Base-by-base conservation (phyloP, 2,888 invertebrate genomes). In the Sceliomorpha sp. region DNA sequence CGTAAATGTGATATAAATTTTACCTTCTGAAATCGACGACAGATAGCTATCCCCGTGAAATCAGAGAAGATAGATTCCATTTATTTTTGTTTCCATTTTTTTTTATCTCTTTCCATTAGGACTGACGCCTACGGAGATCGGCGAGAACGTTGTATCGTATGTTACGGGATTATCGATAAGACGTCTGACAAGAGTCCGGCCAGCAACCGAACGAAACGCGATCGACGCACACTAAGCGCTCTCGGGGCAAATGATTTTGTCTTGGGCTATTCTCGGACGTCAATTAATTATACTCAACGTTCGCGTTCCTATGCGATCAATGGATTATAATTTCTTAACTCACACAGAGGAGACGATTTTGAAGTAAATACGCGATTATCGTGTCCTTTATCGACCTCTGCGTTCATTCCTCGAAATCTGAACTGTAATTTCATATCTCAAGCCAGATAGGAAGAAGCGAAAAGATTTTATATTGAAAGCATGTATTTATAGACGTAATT, bases 111-210 rank as follows among this genome's bases (percentile, higher is more conserved):
- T 53, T 14, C 56, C 20, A 17, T 39, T 14, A 31, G 27, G 67
- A 68, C 60, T 67, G 68, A 69, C 72, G 72, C 72, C 72, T 72
- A 72, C 68, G 60, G 58, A 42, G 44, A 44, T 40, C 51, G 44
- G 32, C 37, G 48, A 39, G 40, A 45, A 44, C 50, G 47, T 39
- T 51, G 64, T 64, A 69, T 67, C 71, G 59, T 64, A 59, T 59
- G 59, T 62, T 59, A 69, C 44, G 48, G 71, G 70, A 70, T 71
- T 73, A 75, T 73, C 75, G 72, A 71, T 71, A 67, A 62, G 55
- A 68, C 56, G 72, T 72, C 69, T 45, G 56, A 59, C 56, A 51
- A 68, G 60, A 34, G 51, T 47, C 47, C 32, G 34, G 34, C 17
- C 24, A 29, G 9, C 12, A 1, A 40, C 17, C 37, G 29, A 13